A percentile compares a stretch with the other conserved stretches of the same genome.
phyloP scores from a whole-genome alignment of 1,140 invertebrate genomes.

The Tenebrio molitor region DNA sequence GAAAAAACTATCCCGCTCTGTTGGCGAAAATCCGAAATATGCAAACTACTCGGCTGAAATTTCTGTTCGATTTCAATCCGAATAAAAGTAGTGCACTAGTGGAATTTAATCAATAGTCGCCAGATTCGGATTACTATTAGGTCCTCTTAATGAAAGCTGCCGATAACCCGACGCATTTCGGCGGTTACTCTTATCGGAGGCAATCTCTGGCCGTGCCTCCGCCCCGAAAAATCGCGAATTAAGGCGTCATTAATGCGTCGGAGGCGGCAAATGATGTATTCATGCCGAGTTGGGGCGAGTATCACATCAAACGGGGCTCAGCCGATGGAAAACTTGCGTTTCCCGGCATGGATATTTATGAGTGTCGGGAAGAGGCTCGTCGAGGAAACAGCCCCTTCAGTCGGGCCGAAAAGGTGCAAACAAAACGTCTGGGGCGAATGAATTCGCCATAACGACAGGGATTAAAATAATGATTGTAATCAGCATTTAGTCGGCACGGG shows the following conservation, averaged over 20 bases:
- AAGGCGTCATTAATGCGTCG: too few relatives aligned
- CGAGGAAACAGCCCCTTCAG: background rate
- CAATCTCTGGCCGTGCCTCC: constrained; percentile 28
- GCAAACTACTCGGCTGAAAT: constrained; percentile 31
- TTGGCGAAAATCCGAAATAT: constrained; percentile 45
- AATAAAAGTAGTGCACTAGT: constrained; percentile 31
- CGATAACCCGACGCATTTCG: constrained; percentile 41
- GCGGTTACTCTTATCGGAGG: constrained; percentile 34
- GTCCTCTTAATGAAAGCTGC: constrained; percentile 46
- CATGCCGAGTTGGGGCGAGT: background rate
- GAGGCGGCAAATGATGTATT: too few relatives aligned
- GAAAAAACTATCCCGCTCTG: too few relatives aligned
- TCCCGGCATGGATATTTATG: constrained; percentile 15
- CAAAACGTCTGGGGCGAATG: constrained; percentile 27
- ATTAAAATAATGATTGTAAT: constrained; percentile 42
- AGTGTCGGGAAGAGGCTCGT: background rate
- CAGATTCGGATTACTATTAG: constrained; percentile 47
- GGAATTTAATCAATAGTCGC: constrained; percentile 51
- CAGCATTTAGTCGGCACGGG: constrained; percentile 26
- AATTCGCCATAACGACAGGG: constrained; percentile 38
- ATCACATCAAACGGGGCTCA: constrained; percentile 7
- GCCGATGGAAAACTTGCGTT: constrained; percentile 16
- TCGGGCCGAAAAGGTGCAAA: constrained; percentile 10
- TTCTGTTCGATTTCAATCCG: constrained; percentile 34
- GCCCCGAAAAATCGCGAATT: too few relatives aligned